Evolutionary conservation across 2,888 invertebrate species (phyloP), one percentile per base, ranked within the genome.

Genomic region (Caenorhabditis doughertyi): DNA sequence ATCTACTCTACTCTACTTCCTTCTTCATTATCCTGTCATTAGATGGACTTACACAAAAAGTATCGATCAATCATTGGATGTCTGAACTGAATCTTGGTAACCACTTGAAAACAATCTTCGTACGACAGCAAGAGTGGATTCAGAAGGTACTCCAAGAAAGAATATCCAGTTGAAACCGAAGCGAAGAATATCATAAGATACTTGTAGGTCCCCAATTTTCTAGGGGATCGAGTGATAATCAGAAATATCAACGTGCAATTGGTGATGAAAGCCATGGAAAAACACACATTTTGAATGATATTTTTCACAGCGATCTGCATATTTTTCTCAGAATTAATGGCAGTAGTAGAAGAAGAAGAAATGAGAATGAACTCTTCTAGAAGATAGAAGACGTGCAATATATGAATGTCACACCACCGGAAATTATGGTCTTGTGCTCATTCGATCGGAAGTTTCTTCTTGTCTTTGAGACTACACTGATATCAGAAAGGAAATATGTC

Each of bases 161-260:
- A 79, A 35, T 65, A 71, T 11, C 23, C 25, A 13, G 39, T 47
- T 3, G 79, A 79, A 29, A 70, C 64, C 2, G 39, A 5, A 0
- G 71, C 18, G 13, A 71, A 79, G 65, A 65, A 79, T n/a, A 64
- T n/a, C 79, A 79, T 79, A 0, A 79, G 58, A 29, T 79, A 65
- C 64, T 79, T 79, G 39, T 79, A 79, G 13, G 49, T 56, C 3
- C 79, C 79, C n/a, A 79, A 47, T 58, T 71, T 71, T 7, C 18
- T 18, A 2, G 79, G 79, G 4, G 71, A 79, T 47, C 35, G 64
- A 2, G 16, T 49, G 9, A 49, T 23, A 7, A 79, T 72, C 8
- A 70, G 23, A 16, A 42, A 16, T 23, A 73, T 65, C 13, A 73
- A 39, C 0, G 56, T 44, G 23, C 18, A 32, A 47, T 73, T 73